Evolutionary conservation across 2,797 vertebrate genomes (phyloP).

Genomic region (Rhinogobio ventralis): DNA sequence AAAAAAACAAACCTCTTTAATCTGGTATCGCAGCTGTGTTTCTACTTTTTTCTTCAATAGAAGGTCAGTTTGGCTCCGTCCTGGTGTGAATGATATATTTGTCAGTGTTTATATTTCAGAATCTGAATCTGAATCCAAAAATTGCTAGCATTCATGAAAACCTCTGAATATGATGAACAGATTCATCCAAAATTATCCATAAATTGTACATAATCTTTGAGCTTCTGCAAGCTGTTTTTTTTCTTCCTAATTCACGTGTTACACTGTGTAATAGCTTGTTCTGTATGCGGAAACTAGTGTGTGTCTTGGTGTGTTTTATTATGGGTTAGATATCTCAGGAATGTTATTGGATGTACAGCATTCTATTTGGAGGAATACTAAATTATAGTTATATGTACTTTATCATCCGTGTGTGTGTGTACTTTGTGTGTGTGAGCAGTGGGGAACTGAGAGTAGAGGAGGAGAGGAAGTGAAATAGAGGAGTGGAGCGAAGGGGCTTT

Average conservation of each 20-base stretch:
- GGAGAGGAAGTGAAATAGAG: slow-evolving; percentile 32
- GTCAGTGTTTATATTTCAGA: not conserved
- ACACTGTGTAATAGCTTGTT: not conserved
- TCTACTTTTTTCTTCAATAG: not conserved
- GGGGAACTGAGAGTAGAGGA: slow-evolving; percentile 15
- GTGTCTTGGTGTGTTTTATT: not conserved
- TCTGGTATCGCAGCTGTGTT: not conserved
- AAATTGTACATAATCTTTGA: not conserved
- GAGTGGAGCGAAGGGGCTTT: slow-evolving; percentile 19
- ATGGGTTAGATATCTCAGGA: slow-evolving; percentile 15
- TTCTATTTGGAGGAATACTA: slow-evolving; percentile 27
- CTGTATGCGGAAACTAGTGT: not conserved
- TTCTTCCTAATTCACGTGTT: not conserved
- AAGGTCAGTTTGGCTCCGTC: not conserved
- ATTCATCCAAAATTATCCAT: not conserved
- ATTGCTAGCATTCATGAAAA: not conserved
- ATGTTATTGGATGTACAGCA: not conserved
- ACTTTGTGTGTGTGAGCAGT: not conserved
- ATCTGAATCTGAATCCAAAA: not conserved
- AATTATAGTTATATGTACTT: slow-evolving; percentile 25
- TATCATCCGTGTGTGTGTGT: not conserved
- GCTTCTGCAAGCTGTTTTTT: not conserved
- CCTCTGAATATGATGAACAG: not conserved
- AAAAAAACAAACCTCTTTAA: not conserved
- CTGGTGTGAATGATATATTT: not conserved